phyloP scores from a whole-genome alignment of 2,888 invertebrate species.

The Agriopis aurantiaria region DNA sequence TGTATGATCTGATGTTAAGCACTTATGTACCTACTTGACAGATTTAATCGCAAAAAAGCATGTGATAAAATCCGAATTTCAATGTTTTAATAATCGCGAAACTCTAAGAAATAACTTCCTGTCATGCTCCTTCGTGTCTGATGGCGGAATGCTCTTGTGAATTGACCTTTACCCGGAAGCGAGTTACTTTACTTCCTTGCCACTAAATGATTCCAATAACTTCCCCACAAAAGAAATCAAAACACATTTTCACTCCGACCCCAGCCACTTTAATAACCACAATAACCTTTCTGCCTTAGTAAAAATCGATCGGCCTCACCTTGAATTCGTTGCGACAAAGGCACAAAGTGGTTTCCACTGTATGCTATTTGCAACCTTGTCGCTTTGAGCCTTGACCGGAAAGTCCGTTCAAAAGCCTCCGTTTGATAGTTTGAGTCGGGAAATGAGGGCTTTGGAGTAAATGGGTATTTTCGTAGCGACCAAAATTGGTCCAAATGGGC shows the following conservation, averaged over 20 bases:
- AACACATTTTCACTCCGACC: conserved; percentile 22
- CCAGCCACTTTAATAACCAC: conserved; percentile 22
- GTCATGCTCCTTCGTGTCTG: too few relatives aligned
- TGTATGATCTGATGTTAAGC: too few relatives aligned
- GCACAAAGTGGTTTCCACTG: conserved; percentile 48
- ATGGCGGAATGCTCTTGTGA: background rate
- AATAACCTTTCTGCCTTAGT: conserved; percentile 21
- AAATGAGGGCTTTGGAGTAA: conserved; percentile 25
- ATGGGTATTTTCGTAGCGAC: conserved; percentile 23
- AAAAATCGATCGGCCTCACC: conserved; percentile 16
- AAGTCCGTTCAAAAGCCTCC: conserved; percentile 46
- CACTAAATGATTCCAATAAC: conserved; percentile 18
- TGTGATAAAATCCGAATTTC: too few relatives aligned
- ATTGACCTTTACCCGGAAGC: conserved; percentile 5
- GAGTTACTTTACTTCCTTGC: background rate
- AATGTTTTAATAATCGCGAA: too few relatives aligned
- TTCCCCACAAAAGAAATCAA: conserved; percentile 27
- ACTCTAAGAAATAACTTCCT: too few relatives aligned
- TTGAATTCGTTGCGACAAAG: conserved; percentile 46
- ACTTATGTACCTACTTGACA: too few relatives aligned
- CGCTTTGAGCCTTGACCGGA: conserved; percentile 49
- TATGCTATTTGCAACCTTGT: conserved; percentile 47
- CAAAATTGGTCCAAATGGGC: conserved; percentile 11
- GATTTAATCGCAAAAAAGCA: too few relatives aligned
- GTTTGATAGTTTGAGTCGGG: conserved; percentile 40